Conservation (phyloP, 1,140 invertebrate genomes). For the Meteorus sp. region DNA sequence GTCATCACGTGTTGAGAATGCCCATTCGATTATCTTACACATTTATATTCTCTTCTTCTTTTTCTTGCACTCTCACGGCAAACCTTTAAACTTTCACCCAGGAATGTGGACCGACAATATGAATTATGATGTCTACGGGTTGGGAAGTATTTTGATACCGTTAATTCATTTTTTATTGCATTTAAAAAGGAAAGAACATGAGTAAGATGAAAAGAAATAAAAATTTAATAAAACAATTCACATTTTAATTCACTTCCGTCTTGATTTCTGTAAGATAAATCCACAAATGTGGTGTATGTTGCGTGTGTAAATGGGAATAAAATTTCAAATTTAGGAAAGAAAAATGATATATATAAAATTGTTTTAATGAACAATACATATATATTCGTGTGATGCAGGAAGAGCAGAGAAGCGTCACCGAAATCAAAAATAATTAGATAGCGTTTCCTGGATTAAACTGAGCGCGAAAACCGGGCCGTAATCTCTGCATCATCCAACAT, state of each 20-base stretch:
- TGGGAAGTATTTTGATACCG: not conserved
- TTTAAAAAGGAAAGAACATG: not conserved
- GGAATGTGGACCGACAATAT: slow-evolving; percentile 2
- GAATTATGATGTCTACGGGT: slow-evolving; percentile 3
- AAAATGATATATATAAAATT: slow-evolving; percentile 7
- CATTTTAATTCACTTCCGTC: not conserved
- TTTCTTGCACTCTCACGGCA: not conserved
- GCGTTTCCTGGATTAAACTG: slow-evolving; percentile 25
- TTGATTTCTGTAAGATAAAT: not conserved
- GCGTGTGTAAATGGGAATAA: not conserved
- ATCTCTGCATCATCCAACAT: slow-evolving; percentile 9
- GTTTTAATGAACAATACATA: slow-evolving; percentile 3
- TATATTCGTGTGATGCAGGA: slow-evolving; percentile 3
- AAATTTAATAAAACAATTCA: slow-evolving; percentile 10
- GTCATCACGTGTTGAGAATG: not conserved
- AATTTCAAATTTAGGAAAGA: not conserved
- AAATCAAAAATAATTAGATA: slow-evolving; percentile 19
- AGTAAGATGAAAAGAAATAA: too few species aligned
- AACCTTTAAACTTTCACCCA: not conserved
- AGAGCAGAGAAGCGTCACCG: slow-evolving; percentile 8
- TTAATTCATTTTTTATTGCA: slow-evolving; percentile 14
- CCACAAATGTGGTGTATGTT: not conserved
- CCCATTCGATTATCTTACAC: not conserved
- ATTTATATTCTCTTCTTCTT: not conserved
- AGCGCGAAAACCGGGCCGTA: slow-evolving; percentile 19